Base-by-base conservation (phyloP, 2,113 vertebrate genomes). In the Alexandromys fortis region DNA sequence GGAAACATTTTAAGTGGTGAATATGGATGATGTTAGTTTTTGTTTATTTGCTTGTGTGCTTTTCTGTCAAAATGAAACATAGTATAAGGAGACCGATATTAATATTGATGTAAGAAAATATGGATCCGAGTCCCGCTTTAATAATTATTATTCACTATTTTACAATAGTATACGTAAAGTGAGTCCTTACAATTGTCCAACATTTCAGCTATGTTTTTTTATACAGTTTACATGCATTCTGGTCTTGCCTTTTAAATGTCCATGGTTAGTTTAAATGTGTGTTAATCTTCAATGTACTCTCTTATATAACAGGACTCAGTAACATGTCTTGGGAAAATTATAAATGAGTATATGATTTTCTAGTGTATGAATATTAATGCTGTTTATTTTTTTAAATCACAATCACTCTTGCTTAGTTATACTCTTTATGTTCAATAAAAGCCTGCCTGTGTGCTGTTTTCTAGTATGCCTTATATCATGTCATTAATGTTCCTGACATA, bases 31-130 rank as follows among this genome's bases (percentile, higher is more conserved):
- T 65, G 22, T n/a, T 42, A 81, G 5, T 22, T 89, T 91, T 85
- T 87, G 10, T 77, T 75, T 92, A 88, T 78, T 67, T 89, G 45
- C 35, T 91, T 96, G 10, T 75, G n/a, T 86, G 42, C 26, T 75
- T 95, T 94, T 81, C n/a, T 45, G 55, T 85, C 63, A 81, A n/a
- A 93, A 49, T 42, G 9, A 89, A 85, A 79, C 10, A 19, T 4
- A 61, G 13, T 68, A 13, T 85, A 70, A 86, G 9, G 8, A 68
- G 28, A 94, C 70, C 7, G 2, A 75, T 33, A 89, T 70, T 96
- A 86, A 79, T 89, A 92, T 81, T 63, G 17, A 70, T 81, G 42
- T 88, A 76, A 87, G 63, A 83, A 92, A 89, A 95, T 86, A 88
- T 30, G 4, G 28, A 85, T 30, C 83, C 24, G 24, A 47, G 38